Evolutionary conservation across 2,797 vertebrate species (phyloP).

Genomic region (Malacoraja senta): DNA sequence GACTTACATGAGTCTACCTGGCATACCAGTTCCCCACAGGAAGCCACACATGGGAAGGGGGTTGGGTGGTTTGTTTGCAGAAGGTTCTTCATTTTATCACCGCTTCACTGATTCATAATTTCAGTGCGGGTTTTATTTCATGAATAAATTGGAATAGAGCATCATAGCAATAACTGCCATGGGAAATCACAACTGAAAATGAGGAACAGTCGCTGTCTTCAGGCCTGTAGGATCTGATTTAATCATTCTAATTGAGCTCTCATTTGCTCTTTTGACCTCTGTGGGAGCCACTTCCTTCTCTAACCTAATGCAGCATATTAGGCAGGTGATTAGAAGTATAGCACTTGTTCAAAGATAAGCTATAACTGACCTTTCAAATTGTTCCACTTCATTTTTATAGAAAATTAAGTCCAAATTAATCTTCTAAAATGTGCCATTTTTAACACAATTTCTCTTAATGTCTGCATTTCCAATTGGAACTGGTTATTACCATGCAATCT

Average conservation of each 20-base stretch:
- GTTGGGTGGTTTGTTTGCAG: not conserved
- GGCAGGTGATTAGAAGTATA: not conserved
- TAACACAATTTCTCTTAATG: not conserved
- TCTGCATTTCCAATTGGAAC: not conserved
- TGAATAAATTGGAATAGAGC: not conserved
- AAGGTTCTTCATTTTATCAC: not conserved
- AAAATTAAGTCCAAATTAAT: constrained; percentile 1
- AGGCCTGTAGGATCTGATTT: not conserved
- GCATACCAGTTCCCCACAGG: not conserved
- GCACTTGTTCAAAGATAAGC: not conserved
- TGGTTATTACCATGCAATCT: not conserved
- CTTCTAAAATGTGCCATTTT: not conserved
- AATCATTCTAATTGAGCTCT: constrained; percentile 9
- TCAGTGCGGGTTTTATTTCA: not conserved
- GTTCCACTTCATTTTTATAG: not conserved
- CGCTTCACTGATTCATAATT: not conserved
- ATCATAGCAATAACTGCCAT: not conserved
- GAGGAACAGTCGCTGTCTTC: not conserved
- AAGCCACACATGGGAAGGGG: not conserved
- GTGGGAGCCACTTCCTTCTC: not conserved
- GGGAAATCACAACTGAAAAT: constrained; percentile 14
- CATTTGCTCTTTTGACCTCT: constrained; percentile 12
- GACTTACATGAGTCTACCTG: not conserved
- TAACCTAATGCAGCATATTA: not conserved
- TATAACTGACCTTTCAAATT: not conserved